Conservation (phyloP, 2,113 vertebrate genomes). For the Deroptyus accipitrinus region DNA sequence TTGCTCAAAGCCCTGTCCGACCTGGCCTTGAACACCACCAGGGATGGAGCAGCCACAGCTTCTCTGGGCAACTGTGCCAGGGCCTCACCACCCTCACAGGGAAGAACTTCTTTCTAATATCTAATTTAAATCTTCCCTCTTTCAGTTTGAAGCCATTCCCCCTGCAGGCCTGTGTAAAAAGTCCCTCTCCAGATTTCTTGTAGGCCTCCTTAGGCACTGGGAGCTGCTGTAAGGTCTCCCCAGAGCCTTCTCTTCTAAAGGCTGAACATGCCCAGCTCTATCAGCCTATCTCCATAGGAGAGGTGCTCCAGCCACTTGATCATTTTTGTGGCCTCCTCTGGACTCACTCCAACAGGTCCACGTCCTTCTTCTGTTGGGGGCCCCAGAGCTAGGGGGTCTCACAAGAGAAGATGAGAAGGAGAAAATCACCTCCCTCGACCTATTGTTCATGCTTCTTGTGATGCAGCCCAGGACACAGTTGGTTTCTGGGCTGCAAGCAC, state of each 20-base stretch:
- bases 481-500: background rate
- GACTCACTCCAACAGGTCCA: background rate
- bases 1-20: background rate
- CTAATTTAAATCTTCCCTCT: background rate
- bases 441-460: background rate
- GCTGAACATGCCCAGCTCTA: background rate
- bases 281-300: background rate
- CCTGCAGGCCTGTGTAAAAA: background rate
- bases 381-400: background rate
- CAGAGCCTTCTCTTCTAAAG: background rate
- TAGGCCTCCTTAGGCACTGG: background rate
- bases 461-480: background rate
- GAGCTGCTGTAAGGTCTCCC: background rate
- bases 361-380: background rate
- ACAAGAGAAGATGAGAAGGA: background rate
- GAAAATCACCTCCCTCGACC: background rate
- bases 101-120: background rate
- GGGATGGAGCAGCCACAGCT: background rate
- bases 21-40: background rate
- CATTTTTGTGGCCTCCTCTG: background rate
- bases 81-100: background rate
- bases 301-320: background rate
- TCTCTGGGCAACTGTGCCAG: background rate
- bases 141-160: background rate
- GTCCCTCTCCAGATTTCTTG: background rate